Evolutionary conservation across 2,888 invertebrate genomes (phyloP).

Genomic region (Drosophila birchii): DNA sequence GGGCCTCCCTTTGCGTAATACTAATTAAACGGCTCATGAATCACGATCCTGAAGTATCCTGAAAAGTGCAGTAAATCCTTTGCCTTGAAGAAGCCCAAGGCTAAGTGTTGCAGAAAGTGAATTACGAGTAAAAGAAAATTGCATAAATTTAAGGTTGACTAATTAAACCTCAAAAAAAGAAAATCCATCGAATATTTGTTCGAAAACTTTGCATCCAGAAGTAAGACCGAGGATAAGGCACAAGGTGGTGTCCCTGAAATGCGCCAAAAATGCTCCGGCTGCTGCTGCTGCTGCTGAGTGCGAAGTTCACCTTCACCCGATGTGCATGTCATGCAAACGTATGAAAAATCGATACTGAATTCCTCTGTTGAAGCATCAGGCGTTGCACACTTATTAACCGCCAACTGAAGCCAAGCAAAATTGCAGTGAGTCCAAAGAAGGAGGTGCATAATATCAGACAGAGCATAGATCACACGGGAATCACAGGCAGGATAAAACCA

Average conservation of each 20-base stretch:
- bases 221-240: too few species aligned
- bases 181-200: neutral
- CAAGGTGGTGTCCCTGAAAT: constrained; percentile 13
- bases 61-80: neutral
- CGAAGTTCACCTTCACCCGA: constrained; percentile 33
- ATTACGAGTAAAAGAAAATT: neutral
- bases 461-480: constrained; percentile 1
- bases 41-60: neutral
- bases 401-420: constrained; percentile 32
- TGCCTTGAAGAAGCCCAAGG: neutral
- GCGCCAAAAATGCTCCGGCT: constrained; percentile 47
- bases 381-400: constrained; percentile 42
- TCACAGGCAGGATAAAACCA: neutral
- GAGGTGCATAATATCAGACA: constrained; percentile 12
- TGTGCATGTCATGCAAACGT: constrained; percentile 32
- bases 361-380: constrained; percentile 41
- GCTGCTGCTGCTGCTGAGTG: constrained; percentile 24
- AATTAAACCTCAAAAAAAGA: neutral
- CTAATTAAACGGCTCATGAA: neutral
- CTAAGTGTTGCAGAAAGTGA: constrained; percentile 1
- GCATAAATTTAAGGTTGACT: constrained; percentile 1
- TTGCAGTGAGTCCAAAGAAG: constrained; percentile 9
- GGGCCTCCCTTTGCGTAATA: constrained; percentile 38
- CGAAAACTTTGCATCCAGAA: neutral
- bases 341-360: constrained; percentile 73